A percentile compares a stretch with the other conserved stretches of the same genome.
These are phyloP conservation scores for Torymus aiolomorphi DNA, from an alignment of 2,888 invertebrate species.

Conservation along the genomic window DNA sequence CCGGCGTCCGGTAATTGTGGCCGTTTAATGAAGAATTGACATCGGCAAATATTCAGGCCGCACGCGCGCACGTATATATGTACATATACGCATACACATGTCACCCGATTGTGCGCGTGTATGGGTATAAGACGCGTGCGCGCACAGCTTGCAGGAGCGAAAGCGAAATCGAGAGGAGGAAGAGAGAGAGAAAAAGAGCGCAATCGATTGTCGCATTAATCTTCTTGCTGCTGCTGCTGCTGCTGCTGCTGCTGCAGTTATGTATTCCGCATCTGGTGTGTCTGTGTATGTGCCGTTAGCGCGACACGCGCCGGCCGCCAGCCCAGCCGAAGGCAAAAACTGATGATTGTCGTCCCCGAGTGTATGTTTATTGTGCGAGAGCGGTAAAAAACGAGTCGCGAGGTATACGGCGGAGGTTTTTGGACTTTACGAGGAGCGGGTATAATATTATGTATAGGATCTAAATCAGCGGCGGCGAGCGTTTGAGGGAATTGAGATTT, in stretches of 20 bases:
- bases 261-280: background rate
- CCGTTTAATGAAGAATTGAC: slow-evolving; percentile 50
- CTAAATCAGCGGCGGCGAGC: no score
- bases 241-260: background rate
- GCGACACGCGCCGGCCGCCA: no score
- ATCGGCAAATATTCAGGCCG: slow-evolving; percentile 36
- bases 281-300: background rate
- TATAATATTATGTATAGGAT: no score
- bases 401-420: no score
- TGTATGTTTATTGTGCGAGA: no score
- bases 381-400: no score
- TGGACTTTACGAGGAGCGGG: no score
- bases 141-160: slow-evolving; percentile 15
- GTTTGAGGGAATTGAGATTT: no score
- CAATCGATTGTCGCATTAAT: slow-evolving; percentile 42
- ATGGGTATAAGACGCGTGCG: background rate
- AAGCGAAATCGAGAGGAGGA: background rate
- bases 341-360: no score
- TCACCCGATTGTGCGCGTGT: background rate
- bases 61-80: background rate
- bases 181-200: background rate
- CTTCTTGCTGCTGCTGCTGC: slow-evolving; percentile 5
- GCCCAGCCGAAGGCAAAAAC: no score
- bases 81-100: background rate
- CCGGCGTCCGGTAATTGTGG: slow-evolving; percentile 32